These are phyloP conservation scores for Folsomia manolachei DNA, from an alignment of 2,888 invertebrate genomes.

Conservation along the genomic window DNA sequence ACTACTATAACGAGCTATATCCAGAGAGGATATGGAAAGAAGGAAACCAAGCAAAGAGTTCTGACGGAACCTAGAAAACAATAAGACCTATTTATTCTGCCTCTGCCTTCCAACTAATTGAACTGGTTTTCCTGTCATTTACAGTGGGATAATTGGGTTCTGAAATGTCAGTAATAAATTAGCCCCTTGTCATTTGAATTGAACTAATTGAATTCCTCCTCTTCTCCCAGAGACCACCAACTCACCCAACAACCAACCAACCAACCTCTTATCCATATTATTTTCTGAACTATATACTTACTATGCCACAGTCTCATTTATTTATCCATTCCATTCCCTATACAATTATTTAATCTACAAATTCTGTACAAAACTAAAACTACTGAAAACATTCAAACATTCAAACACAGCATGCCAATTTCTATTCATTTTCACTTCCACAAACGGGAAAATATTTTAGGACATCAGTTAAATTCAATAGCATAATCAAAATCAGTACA, in stretches of 20 bases:
- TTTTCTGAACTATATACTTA: not conserved
- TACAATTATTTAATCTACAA: not conserved
- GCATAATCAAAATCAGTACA: too few species aligned
- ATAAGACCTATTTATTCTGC: constrained; percentile 36
- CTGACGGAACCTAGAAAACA: constrained; percentile 8
- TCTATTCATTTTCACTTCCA: too few species aligned
- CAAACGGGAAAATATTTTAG: too few species aligned
- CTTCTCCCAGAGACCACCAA: too few species aligned
- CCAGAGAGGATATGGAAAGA: too few species aligned
- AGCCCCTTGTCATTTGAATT: constrained; percentile 21
- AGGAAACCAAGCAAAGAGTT: too few species aligned
- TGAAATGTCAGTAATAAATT: constrained; percentile 45
- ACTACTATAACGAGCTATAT: too few species aligned
- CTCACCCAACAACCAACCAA: too few species aligned
- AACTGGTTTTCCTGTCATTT: constrained; percentile 45
- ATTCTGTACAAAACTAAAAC: too few species aligned
- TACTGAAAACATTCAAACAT: too few species aligned
- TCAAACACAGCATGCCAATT: too few species aligned
- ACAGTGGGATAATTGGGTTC: constrained; percentile 41
- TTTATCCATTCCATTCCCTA: not conserved
- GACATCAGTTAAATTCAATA: too few species aligned
- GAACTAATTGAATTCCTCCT: constrained; percentile 19
- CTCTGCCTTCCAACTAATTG: constrained; percentile 43
- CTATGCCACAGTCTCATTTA: not conserved
- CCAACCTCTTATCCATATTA: not conserved